Percentiles rank a stretch among this genome's conserved stretches.
These are phyloP conservation scores for Eupeodes corollae DNA, from an alignment of 1,140 invertebrate species.

Conservation along the genomic window DNA sequence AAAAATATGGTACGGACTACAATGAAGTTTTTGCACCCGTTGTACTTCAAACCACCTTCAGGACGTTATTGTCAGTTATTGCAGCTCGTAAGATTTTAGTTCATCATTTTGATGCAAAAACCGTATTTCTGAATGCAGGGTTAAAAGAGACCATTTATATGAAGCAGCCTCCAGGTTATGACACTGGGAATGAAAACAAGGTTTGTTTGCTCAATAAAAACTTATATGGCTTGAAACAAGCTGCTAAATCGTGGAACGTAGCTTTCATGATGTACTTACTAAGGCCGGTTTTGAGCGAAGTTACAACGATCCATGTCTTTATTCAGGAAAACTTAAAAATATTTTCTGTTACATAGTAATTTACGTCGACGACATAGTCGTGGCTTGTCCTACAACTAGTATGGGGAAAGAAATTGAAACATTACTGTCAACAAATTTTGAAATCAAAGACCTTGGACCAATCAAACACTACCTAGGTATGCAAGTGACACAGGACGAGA, in stretches of 20 bases:
- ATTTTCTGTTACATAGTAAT: neutral
- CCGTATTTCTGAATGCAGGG: slow-evolving; percentile 36
- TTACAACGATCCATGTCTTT: slow-evolving; percentile 11
- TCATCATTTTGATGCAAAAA: slow-evolving; percentile 26
- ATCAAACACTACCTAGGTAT: slow-evolving; percentile 20
- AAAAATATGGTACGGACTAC: slow-evolving; percentile 12
- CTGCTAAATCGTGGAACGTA: slow-evolving; percentile 35
- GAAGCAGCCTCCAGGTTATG: slow-evolving; percentile 21
- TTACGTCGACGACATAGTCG: slow-evolving; percentile 10
- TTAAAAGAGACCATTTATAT: too few species aligned
- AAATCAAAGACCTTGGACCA: slow-evolving; percentile 18
- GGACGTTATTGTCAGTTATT: slow-evolving; percentile 13
- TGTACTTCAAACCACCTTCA: slow-evolving; percentile 14
- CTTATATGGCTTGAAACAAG: slow-evolving; percentile 38
- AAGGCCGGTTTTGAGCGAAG: slow-evolving; percentile 5
- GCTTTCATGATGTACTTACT: slow-evolving; percentile 9
- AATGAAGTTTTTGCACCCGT: slow-evolving; percentile 15
- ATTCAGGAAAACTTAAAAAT: slow-evolving; percentile 3
- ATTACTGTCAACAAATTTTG: slow-evolving; percentile 8
- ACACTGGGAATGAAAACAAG: slow-evolving; percentile 12
- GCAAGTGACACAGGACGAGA: slow-evolving; percentile 8
- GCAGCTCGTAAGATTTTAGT: slow-evolving; percentile 5
- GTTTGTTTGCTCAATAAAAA: slow-evolving; percentile 28
- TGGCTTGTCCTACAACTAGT: neutral
- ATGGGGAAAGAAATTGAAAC: neutral